Base-by-base conservation (phyloP, 2,113 vertebrate genomes). In the Sigmodon hispidus region DNA sequence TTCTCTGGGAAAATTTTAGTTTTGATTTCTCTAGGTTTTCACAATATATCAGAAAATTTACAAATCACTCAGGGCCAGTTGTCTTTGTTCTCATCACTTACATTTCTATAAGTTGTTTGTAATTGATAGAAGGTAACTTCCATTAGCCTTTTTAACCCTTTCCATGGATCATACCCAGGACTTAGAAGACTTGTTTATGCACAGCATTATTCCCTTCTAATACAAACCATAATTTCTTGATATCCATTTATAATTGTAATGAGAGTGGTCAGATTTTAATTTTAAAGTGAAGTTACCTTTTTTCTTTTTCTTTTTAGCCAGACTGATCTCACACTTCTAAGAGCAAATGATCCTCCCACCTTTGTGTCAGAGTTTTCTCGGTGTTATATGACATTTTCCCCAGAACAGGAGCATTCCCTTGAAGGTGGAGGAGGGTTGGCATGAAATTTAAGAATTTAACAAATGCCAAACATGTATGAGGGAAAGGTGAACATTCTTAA, bases 321-420 rank as follows among this genome's bases (percentile, higher is more conserved):
- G 40, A 15, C 5, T 70, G 7, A 16, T 7, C 13, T 72, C 21
- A 36, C 13, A 57, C 15, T 31, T 31, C 7, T 19, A 59, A 43
- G 21, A 34, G 1, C 8, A 59, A 57, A 16, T 34, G 3, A 34
- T 43, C 16, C 9, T 80, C 61, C 76, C 40, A 21, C 26, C 50
- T 36, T 3, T 10, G 0, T n/a, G 4, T 43, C n/a, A 10, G n/a
- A 3, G 11, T n/a, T 40, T 52, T 15, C 43, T 65, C 4, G 21
- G 2, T 59, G 36, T 34, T 81, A 16, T 59, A 40, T 19, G 7
- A 29, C 24, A 43, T 61, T 63, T 31, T 84, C 15, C 16, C 15
- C 24, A 40, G n/a, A 31, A 63, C 45, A 26, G 7, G 19, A 45
- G 21, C 40, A 59, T 84, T 61, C 57, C 16, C 24, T 84, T 36